These are phyloP conservation scores for Myanophis thanlyinensis DNA, from an alignment of 2,113 vertebrate species.

Conservation along the genomic window DNA sequence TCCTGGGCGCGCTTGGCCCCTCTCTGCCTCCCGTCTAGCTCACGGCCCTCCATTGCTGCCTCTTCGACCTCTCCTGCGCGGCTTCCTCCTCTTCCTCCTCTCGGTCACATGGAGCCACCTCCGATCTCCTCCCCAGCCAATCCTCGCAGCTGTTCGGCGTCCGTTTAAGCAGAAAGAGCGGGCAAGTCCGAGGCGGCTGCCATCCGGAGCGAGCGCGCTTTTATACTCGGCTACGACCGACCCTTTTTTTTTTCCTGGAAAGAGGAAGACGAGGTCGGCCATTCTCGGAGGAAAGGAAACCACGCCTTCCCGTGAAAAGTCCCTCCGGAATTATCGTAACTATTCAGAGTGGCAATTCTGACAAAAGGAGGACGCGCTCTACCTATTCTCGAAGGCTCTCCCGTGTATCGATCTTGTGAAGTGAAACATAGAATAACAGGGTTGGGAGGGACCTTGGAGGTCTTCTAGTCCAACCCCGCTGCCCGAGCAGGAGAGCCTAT, in stretches of 20 bases:
- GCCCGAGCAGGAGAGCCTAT: no score
- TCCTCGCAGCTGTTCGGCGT: neutral
- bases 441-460: no score
- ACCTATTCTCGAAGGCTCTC: neutral
- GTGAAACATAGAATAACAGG: no score
- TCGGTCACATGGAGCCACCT: neutral
- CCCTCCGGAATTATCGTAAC: neutral
- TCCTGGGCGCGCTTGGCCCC: conserved; percentile 2
- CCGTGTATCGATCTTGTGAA: neutral
- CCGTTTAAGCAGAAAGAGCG: neutral
- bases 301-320: neutral
- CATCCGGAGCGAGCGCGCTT: neutral
- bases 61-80: neutral
- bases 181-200: fast-evolving
- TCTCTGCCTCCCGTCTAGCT: neutral
- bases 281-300: neutral
- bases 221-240: neutral
- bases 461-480: no score
- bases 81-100: neutral
- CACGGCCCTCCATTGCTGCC: neutral
- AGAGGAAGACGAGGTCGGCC: neutral
- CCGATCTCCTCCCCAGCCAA: neutral
- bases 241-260: neutral
- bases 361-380: neutral
- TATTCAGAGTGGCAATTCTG: neutral